Evolutionary conservation across 2,113 vertebrate genomes (phyloP).

Genomic region (Phylloscopus trochilus): DNA sequence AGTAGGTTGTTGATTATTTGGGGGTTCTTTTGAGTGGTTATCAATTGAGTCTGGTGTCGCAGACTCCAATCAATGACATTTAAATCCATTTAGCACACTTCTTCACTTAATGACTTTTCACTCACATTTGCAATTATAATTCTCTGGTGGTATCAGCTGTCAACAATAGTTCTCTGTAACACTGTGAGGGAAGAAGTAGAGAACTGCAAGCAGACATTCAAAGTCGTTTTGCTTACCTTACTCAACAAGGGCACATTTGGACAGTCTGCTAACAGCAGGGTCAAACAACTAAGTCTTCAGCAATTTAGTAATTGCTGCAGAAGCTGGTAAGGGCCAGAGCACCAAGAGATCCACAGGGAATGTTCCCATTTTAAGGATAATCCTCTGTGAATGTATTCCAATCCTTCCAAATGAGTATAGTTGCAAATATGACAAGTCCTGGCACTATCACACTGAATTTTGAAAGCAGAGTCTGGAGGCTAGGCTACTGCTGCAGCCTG

Average conservation of each 20-base stretch:
- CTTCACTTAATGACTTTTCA: constrained; percentile 26
- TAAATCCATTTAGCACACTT: neutral
- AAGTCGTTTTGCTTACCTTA: neutral
- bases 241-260: neutral
- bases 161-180: neutral
- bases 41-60: neutral
- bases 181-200: neutral
- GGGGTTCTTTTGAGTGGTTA: neutral
- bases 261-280: neutral
- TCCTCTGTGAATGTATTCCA: neutral
- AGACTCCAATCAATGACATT: neutral
- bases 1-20: neutral
- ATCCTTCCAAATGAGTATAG: neutral
- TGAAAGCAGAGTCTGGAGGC: neutral
- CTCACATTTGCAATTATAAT: constrained; percentile 20
- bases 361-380: neutral
- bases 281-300: neutral
- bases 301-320: neutral
- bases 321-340: neutral
- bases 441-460: neutral
- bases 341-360: neutral
- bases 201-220: neutral
- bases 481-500: neutral
- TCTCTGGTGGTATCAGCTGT: neutral
- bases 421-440: neutral